phyloP scores from a whole-genome alignment of 2,888 invertebrate species.

The Sipha maydis region DNA sequence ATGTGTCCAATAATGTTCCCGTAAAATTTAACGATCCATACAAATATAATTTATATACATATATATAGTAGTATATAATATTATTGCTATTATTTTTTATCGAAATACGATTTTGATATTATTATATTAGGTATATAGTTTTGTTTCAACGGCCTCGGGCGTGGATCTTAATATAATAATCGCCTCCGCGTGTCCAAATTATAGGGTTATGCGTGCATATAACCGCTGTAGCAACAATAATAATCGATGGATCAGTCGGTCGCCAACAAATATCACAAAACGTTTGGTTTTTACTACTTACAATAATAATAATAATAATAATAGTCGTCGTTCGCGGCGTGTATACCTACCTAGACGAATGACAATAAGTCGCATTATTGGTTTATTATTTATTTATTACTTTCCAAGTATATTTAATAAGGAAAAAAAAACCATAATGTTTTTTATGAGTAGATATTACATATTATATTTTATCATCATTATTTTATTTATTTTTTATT shows the following conservation, averaged over 20 bases:
- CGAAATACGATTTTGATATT: constrained; percentile 51
- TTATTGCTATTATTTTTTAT: constrained; percentile 35
- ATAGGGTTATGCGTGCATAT: constrained; percentile 48
- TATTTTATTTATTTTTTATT: too few relatives aligned
- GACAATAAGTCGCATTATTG: constrained; percentile 27
- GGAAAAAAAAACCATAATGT: not conserved
- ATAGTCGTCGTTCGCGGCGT: not conserved
- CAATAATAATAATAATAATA: too few relatives aligned
- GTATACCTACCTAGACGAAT: not conserved
- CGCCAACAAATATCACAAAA: constrained; percentile 27
- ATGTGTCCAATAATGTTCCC: constrained; percentile 51
- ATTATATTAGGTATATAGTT: constrained; percentile 26
- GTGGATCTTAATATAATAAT: constrained; percentile 55
- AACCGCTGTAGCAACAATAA: constrained; percentile 11
- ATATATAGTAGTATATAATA: not conserved
- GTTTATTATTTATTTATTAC: constrained; percentile 16
- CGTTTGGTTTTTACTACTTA: not conserved
- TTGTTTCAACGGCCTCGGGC: constrained; percentile 44
- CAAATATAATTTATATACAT: not conserved
- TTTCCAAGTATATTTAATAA: not conserved
- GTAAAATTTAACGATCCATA: constrained; percentile 49
- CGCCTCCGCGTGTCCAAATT: constrained; percentile 60
- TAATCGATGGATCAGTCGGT: constrained; percentile 25
- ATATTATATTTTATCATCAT: not conserved
- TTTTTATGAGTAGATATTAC: not conserved